These are phyloP conservation scores for Bombylius discolor DNA, from an alignment of 2,888 invertebrate species.

Conservation along the genomic window DNA sequence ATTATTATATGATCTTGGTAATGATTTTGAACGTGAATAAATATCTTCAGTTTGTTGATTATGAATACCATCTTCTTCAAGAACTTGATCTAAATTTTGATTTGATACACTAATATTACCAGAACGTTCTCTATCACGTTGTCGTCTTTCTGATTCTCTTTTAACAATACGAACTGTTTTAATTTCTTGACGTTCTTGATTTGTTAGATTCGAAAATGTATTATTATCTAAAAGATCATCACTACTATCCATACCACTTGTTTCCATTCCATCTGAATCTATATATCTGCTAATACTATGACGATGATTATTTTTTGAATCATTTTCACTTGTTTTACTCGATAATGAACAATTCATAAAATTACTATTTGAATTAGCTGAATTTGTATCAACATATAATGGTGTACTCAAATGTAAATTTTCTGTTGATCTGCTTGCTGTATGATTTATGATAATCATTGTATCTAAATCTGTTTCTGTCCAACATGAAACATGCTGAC, in stretches of 20 bases:
- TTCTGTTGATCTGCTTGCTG: conserved; percentile 36
- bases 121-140: conserved; percentile 63
- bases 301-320: conserved; percentile 17
- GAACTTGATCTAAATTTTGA: conserved; percentile 35
- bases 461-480: conserved; percentile 84
- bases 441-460: conserved; percentile 61
- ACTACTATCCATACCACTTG: conserved; percentile 33
- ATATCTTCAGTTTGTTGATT: conserved; percentile 9
- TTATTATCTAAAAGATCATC: conserved; percentile 33
- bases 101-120: conserved; percentile 23
- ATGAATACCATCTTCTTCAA: conserved; percentile 30
- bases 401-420: conserved; percentile 39
- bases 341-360: conserved; percentile 20
- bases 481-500: conserved; percentile 56
- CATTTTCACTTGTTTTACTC: conserved; percentile 25
- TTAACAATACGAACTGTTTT: conserved; percentile 91
- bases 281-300: conserved; percentile 7
- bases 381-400: conserved; percentile 54
- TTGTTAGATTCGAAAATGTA: conserved; percentile 45
- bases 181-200: conserved; percentile 74
- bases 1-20: conserved; percentile 36
- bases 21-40: conserved; percentile 40
- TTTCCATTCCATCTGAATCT: conserved; percentile 31
- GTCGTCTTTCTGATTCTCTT: conserved; percentile 75
- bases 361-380: conserved; percentile 17